These are phyloP conservation scores for Plotosus lineatus DNA, from an alignment of 2,113 vertebrate species.

Conservation along the genomic window DNA sequence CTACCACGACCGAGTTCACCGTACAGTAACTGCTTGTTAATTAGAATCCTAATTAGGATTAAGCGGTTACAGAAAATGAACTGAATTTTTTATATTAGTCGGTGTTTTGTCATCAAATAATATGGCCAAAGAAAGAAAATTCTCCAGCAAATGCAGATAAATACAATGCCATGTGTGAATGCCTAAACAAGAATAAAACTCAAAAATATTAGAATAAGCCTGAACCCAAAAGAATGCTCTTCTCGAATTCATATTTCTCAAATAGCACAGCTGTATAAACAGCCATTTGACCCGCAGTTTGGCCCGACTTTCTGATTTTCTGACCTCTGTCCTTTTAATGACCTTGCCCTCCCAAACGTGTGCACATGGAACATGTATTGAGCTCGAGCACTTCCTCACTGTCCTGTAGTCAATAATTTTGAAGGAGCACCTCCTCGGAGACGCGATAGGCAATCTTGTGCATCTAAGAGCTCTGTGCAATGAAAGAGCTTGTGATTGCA, in stretches of 20 bases:
- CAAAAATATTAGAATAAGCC: background rate
- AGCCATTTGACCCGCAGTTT: background rate
- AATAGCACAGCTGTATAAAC: background rate
- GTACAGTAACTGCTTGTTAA: too few relatives aligned
- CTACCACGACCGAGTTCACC: too few relatives aligned
- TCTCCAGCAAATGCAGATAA: background rate
- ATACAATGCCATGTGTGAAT: background rate
- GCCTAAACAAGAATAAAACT: too few relatives aligned
- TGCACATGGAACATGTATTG: constrained; percentile 24
- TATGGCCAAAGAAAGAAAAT: background rate
- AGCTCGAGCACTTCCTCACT: constrained; percentile 49
- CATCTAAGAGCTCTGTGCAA: constrained; percentile 59
- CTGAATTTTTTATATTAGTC: too few relatives aligned
- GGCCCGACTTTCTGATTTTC: constrained; percentile 10
- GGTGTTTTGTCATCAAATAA: constrained; percentile 1
- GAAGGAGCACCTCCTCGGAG: constrained; percentile 69
- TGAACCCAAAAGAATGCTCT: background rate
- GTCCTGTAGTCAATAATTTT: constrained; percentile 76
- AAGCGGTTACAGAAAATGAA: too few relatives aligned
- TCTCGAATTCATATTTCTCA: background rate
- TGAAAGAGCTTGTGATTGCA: constrained; percentile 76
- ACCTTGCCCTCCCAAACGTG: constrained; percentile 52
- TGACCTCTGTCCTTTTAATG: constrained; percentile 62
- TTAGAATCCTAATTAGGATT: too few relatives aligned
- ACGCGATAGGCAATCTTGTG: constrained; percentile 68